Evolutionary conservation across 1,140 invertebrate species (phyloP).

Genomic region (Leptinotarsa lineolata): DNA sequence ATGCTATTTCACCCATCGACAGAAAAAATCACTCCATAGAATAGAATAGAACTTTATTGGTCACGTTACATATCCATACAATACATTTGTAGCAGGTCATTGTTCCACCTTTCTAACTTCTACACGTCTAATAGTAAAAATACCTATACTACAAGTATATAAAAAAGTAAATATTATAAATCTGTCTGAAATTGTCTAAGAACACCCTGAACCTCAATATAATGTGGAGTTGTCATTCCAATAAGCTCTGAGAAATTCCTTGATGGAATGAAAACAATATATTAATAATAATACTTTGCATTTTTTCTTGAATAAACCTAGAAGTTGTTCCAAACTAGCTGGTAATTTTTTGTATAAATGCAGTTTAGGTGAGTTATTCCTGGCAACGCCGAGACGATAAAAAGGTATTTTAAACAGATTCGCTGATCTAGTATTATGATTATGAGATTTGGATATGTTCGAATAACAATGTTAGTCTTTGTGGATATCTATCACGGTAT

Average conservation of each 20-base stretch:
- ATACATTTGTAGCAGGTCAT: too few species aligned
- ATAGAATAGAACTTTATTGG: too few species aligned
- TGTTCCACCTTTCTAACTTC: too few species aligned
- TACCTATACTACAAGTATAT: too few species aligned
- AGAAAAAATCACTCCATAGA: too few species aligned
- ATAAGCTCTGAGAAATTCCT: conserved; percentile 7
- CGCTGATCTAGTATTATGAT: conserved; percentile 12
- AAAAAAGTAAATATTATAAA: too few species aligned
- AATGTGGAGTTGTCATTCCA: conserved; percentile 8
- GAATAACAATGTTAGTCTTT: too few species aligned
- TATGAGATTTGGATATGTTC: conserved; percentile 1
- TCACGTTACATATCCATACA: too few species aligned
- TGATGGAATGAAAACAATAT: conserved; percentile 15
- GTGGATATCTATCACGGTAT: conserved; percentile 8
- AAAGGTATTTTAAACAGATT: conserved; percentile 8
- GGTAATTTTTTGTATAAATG: conserved; percentile 12
- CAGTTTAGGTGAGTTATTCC: conserved; percentile 14
- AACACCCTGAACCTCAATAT: conserved; percentile 1
- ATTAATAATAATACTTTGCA: neutral
- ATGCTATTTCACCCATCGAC: too few species aligned
- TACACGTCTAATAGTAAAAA: too few species aligned
- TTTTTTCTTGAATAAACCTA: conserved; percentile 15
- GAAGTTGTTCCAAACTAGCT: conserved; percentile 13
- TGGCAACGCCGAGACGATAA: conserved; percentile 1
- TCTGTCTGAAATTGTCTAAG: too few species aligned